Conservation (phyloP, 2,888 invertebrate species). For the Torymus aiolomorphi region DNA sequence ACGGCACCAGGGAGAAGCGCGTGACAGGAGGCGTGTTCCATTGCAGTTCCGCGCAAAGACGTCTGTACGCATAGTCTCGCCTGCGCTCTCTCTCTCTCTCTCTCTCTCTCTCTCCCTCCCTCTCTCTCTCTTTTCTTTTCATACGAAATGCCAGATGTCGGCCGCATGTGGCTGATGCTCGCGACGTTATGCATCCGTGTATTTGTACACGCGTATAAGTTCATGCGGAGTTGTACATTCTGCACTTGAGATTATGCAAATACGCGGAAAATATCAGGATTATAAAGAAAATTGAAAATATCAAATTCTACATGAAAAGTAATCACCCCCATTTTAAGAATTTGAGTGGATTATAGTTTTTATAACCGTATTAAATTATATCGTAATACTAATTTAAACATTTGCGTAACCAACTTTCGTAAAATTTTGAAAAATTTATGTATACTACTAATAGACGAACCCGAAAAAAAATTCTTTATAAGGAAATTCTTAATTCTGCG, state of each 20-base stretch:
- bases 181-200: conserved; percentile 21
- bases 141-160: conserved; percentile 75
- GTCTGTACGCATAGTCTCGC: conserved; percentile 56
- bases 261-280: too few relatives aligned
- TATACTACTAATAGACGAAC: not conserved
- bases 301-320: too few relatives aligned
- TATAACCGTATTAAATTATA: too few relatives aligned
- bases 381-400: too few relatives aligned
- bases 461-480: too few relatives aligned
- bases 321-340: too few relatives aligned
- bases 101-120: conserved; percentile 11
- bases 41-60: conserved; percentile 71
- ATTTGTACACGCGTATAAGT: conserved; percentile 36
- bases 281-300: too few relatives aligned
- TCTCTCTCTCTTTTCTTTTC: conserved; percentile 71
- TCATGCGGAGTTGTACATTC: too few relatives aligned
- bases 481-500: not conserved
- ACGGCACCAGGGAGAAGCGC: conserved; percentile 62
- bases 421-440: not conserved
- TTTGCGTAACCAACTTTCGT: too few relatives aligned
- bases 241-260: too few relatives aligned
- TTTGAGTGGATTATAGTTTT: too few relatives aligned
- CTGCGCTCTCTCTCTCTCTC: conserved; percentile 11
- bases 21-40: conserved; percentile 74
- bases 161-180: conserved; percentile 72